These are phyloP conservation scores for Falco rusticolus DNA, from an alignment of 2,797 vertebrate species.

Conservation along the genomic window DNA sequence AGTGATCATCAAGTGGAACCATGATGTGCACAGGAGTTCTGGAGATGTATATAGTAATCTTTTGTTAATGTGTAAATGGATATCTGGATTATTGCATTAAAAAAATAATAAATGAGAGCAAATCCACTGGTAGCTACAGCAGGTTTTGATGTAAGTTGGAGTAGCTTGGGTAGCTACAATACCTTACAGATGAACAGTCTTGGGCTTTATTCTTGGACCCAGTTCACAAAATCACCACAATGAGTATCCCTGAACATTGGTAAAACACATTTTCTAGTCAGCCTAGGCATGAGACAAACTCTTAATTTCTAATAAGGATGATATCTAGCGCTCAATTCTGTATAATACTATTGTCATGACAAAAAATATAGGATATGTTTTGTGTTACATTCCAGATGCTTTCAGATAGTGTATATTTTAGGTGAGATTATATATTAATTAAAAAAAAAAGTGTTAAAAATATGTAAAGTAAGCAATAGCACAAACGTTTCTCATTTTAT, in stretches of 20 bases:
- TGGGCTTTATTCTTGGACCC: background rate
- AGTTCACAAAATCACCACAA: background rate
- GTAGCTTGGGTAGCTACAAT: background rate
- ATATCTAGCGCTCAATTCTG: background rate
- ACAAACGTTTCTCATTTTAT: background rate
- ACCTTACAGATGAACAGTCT: background rate
- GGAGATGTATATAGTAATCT: background rate
- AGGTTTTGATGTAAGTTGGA: background rate
- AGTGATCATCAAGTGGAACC: background rate
- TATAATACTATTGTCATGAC: background rate
- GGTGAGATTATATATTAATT: background rate
- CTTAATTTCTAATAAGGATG: background rate
- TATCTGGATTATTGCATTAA: background rate
- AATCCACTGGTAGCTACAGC: background rate
- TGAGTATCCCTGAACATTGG: background rate
- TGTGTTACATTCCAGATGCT: background rate
- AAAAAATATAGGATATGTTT: background rate
- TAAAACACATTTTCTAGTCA: background rate
- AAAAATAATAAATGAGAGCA: background rate
- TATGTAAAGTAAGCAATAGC: background rate
- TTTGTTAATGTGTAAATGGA: background rate
- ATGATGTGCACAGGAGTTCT: background rate
- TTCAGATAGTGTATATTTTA: background rate
- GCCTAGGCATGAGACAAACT: background rate
- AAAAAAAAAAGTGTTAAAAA: background rate